Evolutionary conservation across 2,888 invertebrate genomes (phyloP).

Genomic region (Heliconius charithonia): DNA sequence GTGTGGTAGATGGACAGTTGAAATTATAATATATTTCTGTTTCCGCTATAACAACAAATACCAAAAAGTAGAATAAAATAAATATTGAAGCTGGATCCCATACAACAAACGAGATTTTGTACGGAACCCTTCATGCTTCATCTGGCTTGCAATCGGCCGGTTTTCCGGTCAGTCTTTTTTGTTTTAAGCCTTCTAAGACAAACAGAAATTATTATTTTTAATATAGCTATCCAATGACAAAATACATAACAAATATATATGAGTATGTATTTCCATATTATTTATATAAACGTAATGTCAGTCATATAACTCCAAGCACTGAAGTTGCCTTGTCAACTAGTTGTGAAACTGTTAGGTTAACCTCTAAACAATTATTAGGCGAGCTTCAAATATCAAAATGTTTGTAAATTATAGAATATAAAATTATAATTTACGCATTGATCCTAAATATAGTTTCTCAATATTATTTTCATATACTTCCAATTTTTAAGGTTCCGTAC

Average conservation of each 20-base stretch:
- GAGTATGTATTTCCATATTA: background rate
- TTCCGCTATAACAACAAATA: too few species aligned
- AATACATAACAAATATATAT: background rate
- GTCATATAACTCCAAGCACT: background rate
- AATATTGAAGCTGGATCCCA: too few species aligned
- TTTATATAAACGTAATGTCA: background rate
- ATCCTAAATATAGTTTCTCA: background rate
- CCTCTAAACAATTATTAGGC: constrained; percentile 22
- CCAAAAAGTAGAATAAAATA: too few species aligned
- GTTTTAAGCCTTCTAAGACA: too few species aligned
- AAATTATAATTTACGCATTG: background rate
- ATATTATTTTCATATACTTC: background rate
- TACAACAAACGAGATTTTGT: too few species aligned
- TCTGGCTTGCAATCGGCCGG: too few species aligned
- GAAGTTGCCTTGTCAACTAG: constrained; percentile 7
- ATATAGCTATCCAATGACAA: background rate
- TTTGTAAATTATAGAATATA: background rate
- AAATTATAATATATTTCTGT: too few species aligned
- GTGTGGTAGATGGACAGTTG: too few species aligned
- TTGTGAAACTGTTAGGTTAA: constrained; percentile 24
- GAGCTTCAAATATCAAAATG: background rate
- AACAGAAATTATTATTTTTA: background rate
- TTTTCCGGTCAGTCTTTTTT: too few species aligned
- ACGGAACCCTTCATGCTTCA: too few species aligned
- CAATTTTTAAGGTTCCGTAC: too few species aligned